A percentile compares a stretch with the other conserved stretches of the same genome.
phyloP scores from a whole-genome alignment of 2,888 invertebrate genomes.

The Folsomia candida region DNA sequence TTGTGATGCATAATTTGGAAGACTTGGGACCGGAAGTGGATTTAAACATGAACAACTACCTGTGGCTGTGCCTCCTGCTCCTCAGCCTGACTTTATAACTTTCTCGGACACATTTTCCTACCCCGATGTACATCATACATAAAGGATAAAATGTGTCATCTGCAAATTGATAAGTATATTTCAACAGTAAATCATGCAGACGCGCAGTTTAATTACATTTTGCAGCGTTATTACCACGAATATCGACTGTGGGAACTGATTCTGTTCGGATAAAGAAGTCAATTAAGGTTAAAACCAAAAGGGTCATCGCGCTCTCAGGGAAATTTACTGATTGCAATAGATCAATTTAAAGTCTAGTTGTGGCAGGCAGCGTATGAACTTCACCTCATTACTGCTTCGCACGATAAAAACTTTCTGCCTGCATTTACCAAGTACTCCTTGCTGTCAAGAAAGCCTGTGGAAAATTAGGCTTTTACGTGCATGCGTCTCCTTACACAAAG shows the following conservation, averaged over 20 bases:
- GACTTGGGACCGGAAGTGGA: not conserved
- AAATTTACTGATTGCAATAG: slow-evolving; percentile 31
- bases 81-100: too few species aligned
- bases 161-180: not conserved
- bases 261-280: slow-evolving; percentile 35
- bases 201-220: too few species aligned
- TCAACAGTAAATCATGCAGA: not conserved
- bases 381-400: not conserved
- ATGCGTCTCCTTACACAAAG: not conserved
- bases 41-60: not conserved
- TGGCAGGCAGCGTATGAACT: slow-evolving; percentile 28
- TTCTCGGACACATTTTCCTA: too few species aligned
- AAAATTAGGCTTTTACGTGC: too few species aligned
- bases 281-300: slow-evolving; percentile 33
- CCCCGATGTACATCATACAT: too few species aligned
- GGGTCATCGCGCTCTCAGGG: slow-evolving; percentile 47
- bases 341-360: slow-evolving; percentile 41
- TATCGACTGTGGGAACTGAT: slow-evolving; percentile 37
- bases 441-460: too few species aligned
- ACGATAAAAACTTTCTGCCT: not conserved
- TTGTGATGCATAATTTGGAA: not conserved
- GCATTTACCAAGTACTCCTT: too few species aligned
- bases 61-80: not conserved
- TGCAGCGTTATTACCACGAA: too few species aligned
- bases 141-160: too few species aligned